Percentiles rank a stretch among this genome's conserved stretches.
Conservation (phyloP, 2,797 vertebrate genomes). For the Microctenopoma stevenorrisi region DNA sequence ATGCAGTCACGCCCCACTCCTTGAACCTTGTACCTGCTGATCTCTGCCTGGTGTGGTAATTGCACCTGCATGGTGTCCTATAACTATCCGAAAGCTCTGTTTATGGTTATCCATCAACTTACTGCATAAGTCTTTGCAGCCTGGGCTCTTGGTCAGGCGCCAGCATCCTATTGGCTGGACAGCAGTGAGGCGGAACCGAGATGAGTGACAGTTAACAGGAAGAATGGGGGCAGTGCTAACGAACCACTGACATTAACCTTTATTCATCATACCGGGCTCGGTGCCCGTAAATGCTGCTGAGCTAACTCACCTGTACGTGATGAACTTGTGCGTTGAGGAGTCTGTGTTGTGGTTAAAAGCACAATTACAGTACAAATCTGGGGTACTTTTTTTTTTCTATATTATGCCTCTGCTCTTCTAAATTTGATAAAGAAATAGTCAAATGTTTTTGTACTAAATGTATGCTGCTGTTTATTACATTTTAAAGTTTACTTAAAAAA, state of each 20-base stretch:
- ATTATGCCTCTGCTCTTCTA: background rate
- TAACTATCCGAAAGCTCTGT: conserved; percentile 77
- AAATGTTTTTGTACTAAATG: too few species aligned
- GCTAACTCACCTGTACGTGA: background rate
- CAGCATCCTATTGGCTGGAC: conserved; percentile 80
- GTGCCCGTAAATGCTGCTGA: conserved; percentile 60
- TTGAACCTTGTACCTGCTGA: conserved; percentile 32
- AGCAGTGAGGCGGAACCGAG: conserved; percentile 82
- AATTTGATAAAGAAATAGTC: background rate
- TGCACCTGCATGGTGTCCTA: conserved; percentile 84
- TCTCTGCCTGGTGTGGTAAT: conserved; percentile 66
- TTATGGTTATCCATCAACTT: conserved; percentile 81
- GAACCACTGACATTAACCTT: conserved; percentile 77
- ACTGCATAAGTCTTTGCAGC: conserved; percentile 75
- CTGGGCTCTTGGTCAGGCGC: conserved; percentile 79
- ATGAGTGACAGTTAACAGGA: conserved; percentile 80
- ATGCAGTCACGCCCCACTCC: conserved; percentile 21
- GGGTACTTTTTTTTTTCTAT: background rate
- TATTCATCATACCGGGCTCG: conserved; percentile 63
- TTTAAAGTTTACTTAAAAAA: background rate
- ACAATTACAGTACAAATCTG: background rate
- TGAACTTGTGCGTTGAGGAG: conserved; percentile 5
- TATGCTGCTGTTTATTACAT: background rate
- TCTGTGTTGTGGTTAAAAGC: background rate
- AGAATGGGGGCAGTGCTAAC: conserved; percentile 38